These are phyloP conservation scores for Ips nitidus DNA, from an alignment of 1,140 invertebrate genomes.

Conservation along the genomic window DNA sequence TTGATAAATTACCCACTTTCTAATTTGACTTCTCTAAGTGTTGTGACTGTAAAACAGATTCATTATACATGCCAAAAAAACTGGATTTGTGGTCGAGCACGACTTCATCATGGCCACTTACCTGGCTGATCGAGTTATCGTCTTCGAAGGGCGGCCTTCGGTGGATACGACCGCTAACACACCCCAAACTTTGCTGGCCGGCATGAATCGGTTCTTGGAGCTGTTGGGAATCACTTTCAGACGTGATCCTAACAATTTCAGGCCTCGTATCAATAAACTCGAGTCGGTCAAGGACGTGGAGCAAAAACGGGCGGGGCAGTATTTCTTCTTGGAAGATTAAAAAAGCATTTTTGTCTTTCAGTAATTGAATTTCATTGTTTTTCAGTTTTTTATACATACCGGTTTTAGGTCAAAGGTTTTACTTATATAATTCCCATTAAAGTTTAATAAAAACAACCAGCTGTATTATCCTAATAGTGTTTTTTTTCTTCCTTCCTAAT, in stretches of 20 bases:
- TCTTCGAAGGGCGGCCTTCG: slow-evolving; percentile 95
- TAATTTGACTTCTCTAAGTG: no score
- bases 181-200: slow-evolving; percentile 92
- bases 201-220: slow-evolving; percentile 98
- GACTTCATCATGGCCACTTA: slow-evolving; percentile 99
- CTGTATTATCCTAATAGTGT: no score
- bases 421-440: no score
- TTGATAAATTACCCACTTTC: no score
- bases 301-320: slow-evolving; percentile 96
- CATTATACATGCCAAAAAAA: slow-evolving; percentile 98
- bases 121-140: slow-evolving; percentile 96
- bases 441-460: no score
- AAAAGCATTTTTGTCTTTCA: no score
- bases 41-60: slow-evolving; percentile 65
- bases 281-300: slow-evolving; percentile 97
- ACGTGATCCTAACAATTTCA: slow-evolving; percentile 97
- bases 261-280: slow-evolving; percentile 97
- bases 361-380: no score
- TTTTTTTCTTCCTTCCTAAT: no score
- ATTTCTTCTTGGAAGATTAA: slow-evolving; percentile 98
- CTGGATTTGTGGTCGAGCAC: slow-evolving; percentile 99
- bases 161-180: slow-evolving; percentile 84
- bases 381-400: no score
- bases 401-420: no score
- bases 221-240: slow-evolving; percentile 98